These are phyloP conservation scores for Perithous albicinctus DNA, from an alignment of 2,888 invertebrate species.

Conservation along the genomic window DNA sequence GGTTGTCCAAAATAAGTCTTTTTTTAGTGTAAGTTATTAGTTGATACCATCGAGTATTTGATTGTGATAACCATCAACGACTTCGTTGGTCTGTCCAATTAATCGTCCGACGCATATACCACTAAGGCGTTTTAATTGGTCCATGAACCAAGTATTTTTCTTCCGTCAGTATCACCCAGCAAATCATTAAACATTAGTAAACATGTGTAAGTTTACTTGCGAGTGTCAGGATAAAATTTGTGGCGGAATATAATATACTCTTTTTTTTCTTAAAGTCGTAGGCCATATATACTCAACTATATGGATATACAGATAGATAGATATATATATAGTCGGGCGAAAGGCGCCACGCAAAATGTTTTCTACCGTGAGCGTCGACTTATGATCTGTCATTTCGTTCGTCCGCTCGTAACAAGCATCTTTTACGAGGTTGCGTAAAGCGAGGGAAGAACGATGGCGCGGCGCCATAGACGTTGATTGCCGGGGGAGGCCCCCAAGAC, in stretches of 20 bases:
- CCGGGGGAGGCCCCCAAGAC: conserved; percentile 70
- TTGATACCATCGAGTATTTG: too few species aligned
- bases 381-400: conserved; percentile 79
- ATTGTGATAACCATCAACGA: too few species aligned
- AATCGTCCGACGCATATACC: too few species aligned
- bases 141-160: background rate
- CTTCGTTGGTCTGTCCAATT: too few species aligned
- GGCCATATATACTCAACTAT: background rate
- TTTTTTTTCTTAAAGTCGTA: background rate
- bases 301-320: background rate
- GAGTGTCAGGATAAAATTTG: conserved; percentile 1
- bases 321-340: background rate
- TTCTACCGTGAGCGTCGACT: conserved; percentile 58
- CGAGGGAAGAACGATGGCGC: conserved; percentile 77
- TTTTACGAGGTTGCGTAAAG: conserved; percentile 80
- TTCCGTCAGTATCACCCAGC: too few species aligned
- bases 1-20: too few species aligned
- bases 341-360: conserved; percentile 48
- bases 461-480: conserved; percentile 81
- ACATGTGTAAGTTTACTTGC: background rate
- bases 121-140: too few species aligned
- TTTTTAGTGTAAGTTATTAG: too few species aligned
- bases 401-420: conserved; percentile 79
- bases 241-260: background rate
- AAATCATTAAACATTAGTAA: background rate